These are phyloP conservation scores for Florisuga fusca DNA, from an alignment of 2,797 vertebrate species.

Conservation along the genomic window DNA sequence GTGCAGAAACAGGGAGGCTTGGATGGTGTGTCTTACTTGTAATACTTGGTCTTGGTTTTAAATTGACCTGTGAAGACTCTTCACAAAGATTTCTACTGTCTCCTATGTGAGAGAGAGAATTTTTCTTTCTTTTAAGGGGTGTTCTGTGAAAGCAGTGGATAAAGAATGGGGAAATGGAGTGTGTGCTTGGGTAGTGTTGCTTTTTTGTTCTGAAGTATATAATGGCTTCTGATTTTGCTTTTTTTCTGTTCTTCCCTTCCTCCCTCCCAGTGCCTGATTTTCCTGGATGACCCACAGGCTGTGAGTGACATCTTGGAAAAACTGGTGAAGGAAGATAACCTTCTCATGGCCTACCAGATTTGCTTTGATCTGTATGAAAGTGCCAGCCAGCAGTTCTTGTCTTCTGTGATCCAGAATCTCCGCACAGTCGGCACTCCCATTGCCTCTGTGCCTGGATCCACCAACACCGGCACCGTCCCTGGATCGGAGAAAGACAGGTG, in stretches of 20 bases:
- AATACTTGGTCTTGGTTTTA: background rate
- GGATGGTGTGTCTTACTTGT: background rate
- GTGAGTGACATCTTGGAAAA: constrained; percentile 98
- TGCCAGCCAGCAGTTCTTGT: constrained; percentile 98
- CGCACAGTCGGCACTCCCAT: constrained; percentile 94
- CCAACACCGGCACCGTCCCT: constrained; percentile 94
- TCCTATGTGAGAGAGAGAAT: background rate
- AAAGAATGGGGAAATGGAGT: background rate
- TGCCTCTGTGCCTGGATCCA: constrained; percentile 94
- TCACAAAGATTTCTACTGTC: background rate
- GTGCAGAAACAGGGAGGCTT: background rate
- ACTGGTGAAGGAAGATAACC: constrained; percentile 97
- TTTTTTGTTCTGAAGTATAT: background rate
- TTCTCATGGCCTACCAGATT: constrained; percentile 99
- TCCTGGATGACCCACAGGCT: constrained; percentile 97
- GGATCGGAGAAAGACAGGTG: constrained; percentile 91
- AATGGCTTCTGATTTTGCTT: background rate
- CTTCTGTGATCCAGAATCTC: constrained; percentile 97
- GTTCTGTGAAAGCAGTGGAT: background rate
- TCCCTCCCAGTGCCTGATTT: constrained; percentile 91
- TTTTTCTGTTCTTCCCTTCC: background rate
- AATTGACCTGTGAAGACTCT: background rate
- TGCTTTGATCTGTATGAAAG: constrained; percentile 99
- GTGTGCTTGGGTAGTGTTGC: background rate
- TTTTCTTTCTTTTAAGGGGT: background rate